Evolutionary conservation across 2,797 vertebrate genomes (phyloP).

Genomic region (Sebastes jordani): DNA sequence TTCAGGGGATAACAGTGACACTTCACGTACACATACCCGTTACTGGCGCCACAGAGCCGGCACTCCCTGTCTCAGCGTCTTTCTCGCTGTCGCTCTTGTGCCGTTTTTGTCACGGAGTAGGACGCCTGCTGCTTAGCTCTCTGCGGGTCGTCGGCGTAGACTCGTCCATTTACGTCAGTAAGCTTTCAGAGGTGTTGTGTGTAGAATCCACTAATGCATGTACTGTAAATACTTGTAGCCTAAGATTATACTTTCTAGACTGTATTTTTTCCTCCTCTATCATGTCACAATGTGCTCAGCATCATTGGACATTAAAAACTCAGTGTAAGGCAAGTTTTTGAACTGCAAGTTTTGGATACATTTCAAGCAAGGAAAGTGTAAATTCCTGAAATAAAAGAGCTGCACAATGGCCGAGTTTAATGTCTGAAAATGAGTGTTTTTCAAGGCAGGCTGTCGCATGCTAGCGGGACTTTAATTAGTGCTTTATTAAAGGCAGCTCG

Average conservation of each 20-base stretch:
- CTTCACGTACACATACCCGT: background rate
- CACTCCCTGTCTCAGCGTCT: background rate
- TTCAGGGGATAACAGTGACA: conserved; percentile 59
- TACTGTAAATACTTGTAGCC: conserved; percentile 46
- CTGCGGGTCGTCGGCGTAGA: background rate
- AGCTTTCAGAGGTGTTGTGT: conserved; percentile 1
- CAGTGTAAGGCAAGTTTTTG: background rate
- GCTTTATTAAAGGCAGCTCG: background rate
- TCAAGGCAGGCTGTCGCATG: background rate
- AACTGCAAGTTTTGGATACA: background rate
- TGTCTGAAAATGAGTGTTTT: background rate
- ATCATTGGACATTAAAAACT: background rate
- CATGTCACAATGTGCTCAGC: background rate
- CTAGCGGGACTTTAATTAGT: background rate
- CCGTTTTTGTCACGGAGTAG: background rate
- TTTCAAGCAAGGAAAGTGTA: background rate
- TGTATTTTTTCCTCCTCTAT: background rate
- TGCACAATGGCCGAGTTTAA: background rate
- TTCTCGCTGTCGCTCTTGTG: background rate
- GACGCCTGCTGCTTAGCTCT: background rate
- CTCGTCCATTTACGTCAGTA: background rate
- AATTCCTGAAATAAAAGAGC: background rate
- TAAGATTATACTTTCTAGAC: background rate
- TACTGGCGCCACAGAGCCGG: background rate
- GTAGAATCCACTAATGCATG: conserved; percentile 30